These are phyloP conservation scores for Typhlomys cinereus DNA, from an alignment of 2,113 vertebrate species.

Conservation along the genomic window DNA sequence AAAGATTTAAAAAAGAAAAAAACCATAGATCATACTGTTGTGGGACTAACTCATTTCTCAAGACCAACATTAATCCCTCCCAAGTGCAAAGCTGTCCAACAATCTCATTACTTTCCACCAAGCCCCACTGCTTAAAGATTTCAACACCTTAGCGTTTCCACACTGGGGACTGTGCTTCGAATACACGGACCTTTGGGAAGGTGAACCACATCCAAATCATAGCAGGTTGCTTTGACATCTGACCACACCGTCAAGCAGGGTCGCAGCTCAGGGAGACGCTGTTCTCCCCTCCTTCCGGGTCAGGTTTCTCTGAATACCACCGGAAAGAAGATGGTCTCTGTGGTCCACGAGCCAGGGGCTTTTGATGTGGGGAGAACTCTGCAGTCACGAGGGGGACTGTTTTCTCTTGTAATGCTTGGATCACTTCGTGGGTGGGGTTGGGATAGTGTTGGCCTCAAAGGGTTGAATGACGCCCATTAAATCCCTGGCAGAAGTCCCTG, in stretches of 20 bases:
- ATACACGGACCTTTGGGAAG: neutral
- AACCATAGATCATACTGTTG: no score
- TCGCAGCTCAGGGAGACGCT: neutral
- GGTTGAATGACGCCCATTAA: neutral
- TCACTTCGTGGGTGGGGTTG: neutral
- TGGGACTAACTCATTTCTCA: neutral
- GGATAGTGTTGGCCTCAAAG: neutral
- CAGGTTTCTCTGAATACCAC: neutral
- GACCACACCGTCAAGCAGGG: neutral
- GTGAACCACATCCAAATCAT: neutral
- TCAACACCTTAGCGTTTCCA: neutral
- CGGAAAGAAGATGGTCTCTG: neutral
- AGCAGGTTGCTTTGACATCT: neutral
- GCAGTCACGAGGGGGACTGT: fast-evolving
- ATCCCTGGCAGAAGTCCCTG: neutral
- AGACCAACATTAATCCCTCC: neutral
- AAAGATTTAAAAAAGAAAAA: neutral
- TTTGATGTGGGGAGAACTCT: neutral
- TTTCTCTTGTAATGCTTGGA: neutral
- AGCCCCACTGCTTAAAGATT: neutral
- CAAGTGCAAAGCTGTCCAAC: neutral
- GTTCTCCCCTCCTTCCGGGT: neutral
- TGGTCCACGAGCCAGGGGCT: neutral
- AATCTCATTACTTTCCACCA: neutral
- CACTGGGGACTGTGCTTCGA: neutral